phyloP scores from a whole-genome alignment of 2,797 vertebrate species.

The Crocodylus rhombifer region DNA sequence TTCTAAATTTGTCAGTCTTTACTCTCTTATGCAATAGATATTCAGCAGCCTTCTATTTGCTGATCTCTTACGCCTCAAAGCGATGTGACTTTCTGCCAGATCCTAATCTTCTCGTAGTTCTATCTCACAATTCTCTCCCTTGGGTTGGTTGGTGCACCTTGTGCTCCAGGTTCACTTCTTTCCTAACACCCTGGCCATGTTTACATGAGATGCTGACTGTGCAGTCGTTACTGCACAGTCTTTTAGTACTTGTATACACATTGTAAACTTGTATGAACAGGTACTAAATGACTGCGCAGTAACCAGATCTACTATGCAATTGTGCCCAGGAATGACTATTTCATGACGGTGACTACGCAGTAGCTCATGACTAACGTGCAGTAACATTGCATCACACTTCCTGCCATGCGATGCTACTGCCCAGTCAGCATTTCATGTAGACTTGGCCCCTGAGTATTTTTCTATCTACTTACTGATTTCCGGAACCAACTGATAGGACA shows the following conservation, averaged over 20 bases:
- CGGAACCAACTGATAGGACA: background rate
- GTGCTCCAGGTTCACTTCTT: background rate
- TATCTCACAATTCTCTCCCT: background rate
- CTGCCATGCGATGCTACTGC: no score
- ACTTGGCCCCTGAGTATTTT: no score
- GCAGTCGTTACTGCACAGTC: background rate
- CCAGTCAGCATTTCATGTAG: no score
- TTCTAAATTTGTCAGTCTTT: background rate
- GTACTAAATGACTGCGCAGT: no score
- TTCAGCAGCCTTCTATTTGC: background rate
- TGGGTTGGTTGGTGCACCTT: background rate
- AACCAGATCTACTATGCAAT: no score
- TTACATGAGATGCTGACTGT: background rate
- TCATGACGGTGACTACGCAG: no score
- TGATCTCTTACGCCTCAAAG: background rate
- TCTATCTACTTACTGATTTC: slow-evolving; percentile 36
- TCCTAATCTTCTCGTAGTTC: background rate
- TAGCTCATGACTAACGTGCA: no score
- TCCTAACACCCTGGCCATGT: background rate
- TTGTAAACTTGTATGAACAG: no score
- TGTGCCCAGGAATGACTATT: no score
- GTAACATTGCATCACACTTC: no score
- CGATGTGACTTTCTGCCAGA: background rate
- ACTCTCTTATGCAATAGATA: background rate
- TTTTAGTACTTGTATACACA: no score